Evolutionary conservation across 2,797 vertebrate genomes (phyloP), one percentile per base, ranked within the genome.

Genomic region (Taenioides sp.): DNA sequence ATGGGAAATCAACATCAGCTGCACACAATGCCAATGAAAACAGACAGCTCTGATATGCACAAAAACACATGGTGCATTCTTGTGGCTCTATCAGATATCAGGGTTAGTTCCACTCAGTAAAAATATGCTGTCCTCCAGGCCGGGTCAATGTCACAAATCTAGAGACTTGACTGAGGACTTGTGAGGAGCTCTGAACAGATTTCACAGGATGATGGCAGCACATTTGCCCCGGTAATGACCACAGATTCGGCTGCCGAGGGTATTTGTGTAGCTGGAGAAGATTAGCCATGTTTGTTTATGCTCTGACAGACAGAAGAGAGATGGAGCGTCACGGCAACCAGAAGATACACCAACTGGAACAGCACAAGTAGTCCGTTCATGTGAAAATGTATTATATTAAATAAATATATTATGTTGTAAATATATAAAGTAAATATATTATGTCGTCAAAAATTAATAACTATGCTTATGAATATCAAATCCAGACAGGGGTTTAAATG

Each of bases 231-330:
- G 49, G 76, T 69, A 80, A 91, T 81, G 52, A 23, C 66, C 54
- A 87, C 86, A 47, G 43, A 87, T 85, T 86, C 79, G 58, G 68
- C 77, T 31, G 72, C 31, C 25, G 71, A 72, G 69, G 74, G 84
- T 77, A 80, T 88, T 84, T 86, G 85, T 84, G 76, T 80, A 80
- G 87, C 84, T 80, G 80, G 60, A 72, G 77, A 73, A 86, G 83
- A 92, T 92, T 90, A 87, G 71, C 76, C 2, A 10, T 89, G 84
- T 90, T 92, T 92, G 84, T 90, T 90, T 87, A 72, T 68, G 71
- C 69, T 74, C 55, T 73, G 70, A 71, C 75, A 82, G 54, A 74
- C 68, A 71, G 73, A 78, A 66, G 69, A 84, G 78, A 71, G 80
- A 68, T 54, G 71, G 11, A 22, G 22, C 22, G 22, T 23, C 54